Conservation (phyloP, 2,113 vertebrate species). For the Dicaeum eximium region DNA sequence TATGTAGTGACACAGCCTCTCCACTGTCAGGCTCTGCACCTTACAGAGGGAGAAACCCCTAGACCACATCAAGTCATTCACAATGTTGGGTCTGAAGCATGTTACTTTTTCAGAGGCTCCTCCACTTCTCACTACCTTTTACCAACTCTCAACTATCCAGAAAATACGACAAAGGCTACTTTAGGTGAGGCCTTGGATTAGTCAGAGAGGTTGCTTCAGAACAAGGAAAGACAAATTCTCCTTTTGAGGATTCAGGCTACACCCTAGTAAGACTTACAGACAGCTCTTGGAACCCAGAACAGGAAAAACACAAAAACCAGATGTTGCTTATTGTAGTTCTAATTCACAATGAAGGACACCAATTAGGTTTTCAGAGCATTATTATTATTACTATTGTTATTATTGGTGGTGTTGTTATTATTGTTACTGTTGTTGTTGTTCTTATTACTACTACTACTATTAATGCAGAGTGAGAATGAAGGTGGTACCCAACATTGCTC, state of each 20-base stretch:
- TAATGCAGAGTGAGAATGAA: background rate
- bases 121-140: background rate
- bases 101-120: background rate
- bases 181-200: background rate
- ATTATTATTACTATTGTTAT: background rate
- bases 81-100: background rate
- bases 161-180: background rate
- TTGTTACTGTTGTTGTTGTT: background rate
- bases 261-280: background rate
- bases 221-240: background rate
- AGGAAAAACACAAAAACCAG: background rate
- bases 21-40: background rate
- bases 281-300: background rate
- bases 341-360: background rate
- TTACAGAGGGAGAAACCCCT: background rate
- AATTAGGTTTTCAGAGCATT: background rate
- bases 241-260: background rate
- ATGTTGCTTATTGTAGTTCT: background rate
- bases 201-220: background rate
- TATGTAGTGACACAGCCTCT: background rate
- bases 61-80: rapidly evolving
- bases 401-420: background rate
- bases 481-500: background rate
- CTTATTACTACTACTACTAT: background rate
- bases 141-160: background rate